These are phyloP conservation scores for Cantharis lateralis DNA, from an alignment of 2,888 invertebrate species.

Conservation along the genomic window DNA sequence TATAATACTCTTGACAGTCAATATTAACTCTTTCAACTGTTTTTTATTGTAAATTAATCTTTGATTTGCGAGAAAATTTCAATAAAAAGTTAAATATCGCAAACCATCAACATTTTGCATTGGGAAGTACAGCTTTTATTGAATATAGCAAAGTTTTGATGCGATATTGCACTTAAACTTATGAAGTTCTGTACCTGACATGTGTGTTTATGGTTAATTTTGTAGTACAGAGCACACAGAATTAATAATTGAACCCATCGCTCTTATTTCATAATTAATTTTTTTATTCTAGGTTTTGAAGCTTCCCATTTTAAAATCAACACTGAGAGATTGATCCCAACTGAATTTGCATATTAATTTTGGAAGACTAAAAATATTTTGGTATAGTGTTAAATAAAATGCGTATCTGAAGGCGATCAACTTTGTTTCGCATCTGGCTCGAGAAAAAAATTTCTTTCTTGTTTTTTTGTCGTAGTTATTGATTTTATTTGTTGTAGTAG, in stretches of 20 bases:
- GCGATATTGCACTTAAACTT: not conserved
- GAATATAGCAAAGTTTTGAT: not conserved
- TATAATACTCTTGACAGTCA: no score
- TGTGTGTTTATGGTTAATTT: not conserved
- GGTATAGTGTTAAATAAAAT: no score
- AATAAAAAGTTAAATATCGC: not conserved
- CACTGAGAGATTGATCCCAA: not conserved
- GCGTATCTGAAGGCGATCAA: not conserved
- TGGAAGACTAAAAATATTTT: no score
- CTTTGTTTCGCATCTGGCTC: not conserved
- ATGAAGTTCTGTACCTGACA: not conserved
- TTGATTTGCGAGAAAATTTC: no score
- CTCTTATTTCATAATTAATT: not conserved
- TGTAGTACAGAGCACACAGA: not conserved
- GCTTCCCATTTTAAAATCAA: not conserved
- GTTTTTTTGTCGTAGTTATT: not conserved
- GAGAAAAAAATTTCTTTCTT: not conserved
- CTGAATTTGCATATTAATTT: not conserved
- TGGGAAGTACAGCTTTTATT: not conserved
- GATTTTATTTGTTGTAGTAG: not conserved
- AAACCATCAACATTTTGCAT: not conserved
- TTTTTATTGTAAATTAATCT: no score
- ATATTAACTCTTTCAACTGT: no score
- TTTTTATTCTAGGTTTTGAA: not conserved
- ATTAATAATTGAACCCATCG: not conserved